Evolutionary conservation across 2,888 invertebrate genomes (phyloP), one percentile per base, ranked within the genome.

Genomic region (Hedychridium roseum): DNA sequence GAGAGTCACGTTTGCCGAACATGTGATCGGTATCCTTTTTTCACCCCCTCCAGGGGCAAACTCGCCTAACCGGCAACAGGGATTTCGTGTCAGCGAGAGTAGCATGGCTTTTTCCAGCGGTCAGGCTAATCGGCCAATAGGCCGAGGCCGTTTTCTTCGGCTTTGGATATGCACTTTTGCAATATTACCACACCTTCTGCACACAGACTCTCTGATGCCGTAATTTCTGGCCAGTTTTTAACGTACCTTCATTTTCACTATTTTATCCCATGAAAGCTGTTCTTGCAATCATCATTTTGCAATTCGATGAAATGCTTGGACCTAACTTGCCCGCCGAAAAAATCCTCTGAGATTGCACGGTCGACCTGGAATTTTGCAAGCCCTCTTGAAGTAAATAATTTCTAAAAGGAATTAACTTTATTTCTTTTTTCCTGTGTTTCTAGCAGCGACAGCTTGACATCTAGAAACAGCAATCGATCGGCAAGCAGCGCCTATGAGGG

Each of bases 401-500:
- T n/a, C n/a, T n/a, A n/a, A n/a, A n/a, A n/a, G n/a, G n/a, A n/a
- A n/a, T n/a, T n/a, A n/a, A n/a, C n/a, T n/a, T n/a, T n/a, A n/a
- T n/a, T n/a, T 2, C 38, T 3, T 1, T 36, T n/a, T 21, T 43
- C 49, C 18, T 53, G 3, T 54, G 54, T 68, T 60, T 55, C 61
- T n/a, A 79, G 58, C 68, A 90, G 90, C 73, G 88, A 85, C 57
- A 90, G 90, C 71, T 90, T 90, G 3, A 89, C 90, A 70, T 91
- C 91, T 1, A 85, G 88, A n/a, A 85, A 85, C 71, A 91, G 91
- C 68, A 85, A 89, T 70, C 90, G 88, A 0, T 90, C 90, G 30
- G 86, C 88, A 31, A 91, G 90, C 79, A 91, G 91, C 75, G 91
- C 91, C 1, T 91, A 91, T 82, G 70, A 64, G 28, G 86, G 89